Evolutionary conservation across 2,888 invertebrate genomes (phyloP), one percentile per base, ranked within the genome.

Genomic region (Eurois occulta): DNA sequence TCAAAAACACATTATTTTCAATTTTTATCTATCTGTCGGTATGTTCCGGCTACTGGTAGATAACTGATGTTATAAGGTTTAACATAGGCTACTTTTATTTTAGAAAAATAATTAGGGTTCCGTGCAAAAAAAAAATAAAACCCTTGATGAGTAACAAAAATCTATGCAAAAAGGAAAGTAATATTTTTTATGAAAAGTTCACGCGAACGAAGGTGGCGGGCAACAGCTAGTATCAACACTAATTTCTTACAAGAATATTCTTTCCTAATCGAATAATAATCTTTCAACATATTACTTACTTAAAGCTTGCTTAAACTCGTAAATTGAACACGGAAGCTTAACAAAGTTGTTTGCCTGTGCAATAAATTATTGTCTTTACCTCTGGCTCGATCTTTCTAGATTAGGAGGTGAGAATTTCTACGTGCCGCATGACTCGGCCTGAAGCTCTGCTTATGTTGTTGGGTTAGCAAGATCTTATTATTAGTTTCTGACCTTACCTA

Each of bases 301-400:
- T 65, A 65, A 41, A 41, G 16, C 35, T 21, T 65, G 24, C 16
- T n/a, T n/a, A 66, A 64, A 60, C 43, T 46, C 58, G 28, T 64
- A 64, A 67, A 77, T 77, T 77, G 28, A 75, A 78, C 74, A 76
- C 60, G 43, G n/a, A 28, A 66, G 69, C 55, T 65, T 80, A 67
- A 69, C 69, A 72, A 62, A 65, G 70, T 60, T 60, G 55, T 73
- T 74, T 71, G 67, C 48, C 28, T 28, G 6, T 35, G 46, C 66
- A 66, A 67, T 83, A 76, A 81, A 72, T 86, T 74, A 77, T n/a
- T n/a, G n/a, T 69, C 58, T 71, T 46, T 73, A 66, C 28, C n/a
- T 18, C 28, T 2, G 48, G 60, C 71, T 73, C 62, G 72, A 75
- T 72, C 41, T 84, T 81, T 69, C 69, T 69, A 81, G 70, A 86